phyloP scores from a whole-genome alignment of 2,797 vertebrate genomes.

The Sebastes kiyomatsui region DNA sequence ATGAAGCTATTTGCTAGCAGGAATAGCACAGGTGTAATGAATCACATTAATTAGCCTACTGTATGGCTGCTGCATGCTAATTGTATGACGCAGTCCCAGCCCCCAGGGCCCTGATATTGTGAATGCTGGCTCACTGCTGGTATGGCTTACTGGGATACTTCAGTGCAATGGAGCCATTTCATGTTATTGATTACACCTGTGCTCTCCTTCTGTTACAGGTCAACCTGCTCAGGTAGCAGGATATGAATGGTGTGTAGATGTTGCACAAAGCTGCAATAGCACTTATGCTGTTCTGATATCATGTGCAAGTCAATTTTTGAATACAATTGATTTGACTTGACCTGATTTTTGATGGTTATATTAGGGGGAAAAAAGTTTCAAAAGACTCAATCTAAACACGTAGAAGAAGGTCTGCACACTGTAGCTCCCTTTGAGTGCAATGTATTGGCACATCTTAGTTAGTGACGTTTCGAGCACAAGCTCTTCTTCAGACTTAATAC shows the following conservation, averaged over 20 bases:
- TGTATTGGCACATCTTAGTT: too few relatives aligned
- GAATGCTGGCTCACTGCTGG: background rate
- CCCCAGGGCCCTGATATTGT: background rate
- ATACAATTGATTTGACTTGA: background rate
- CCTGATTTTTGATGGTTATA: background rate
- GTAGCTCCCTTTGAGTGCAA: fast-evolving
- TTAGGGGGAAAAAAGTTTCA: background rate
- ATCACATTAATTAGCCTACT: background rate
- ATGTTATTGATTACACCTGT: background rate
- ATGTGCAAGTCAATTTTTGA: background rate
- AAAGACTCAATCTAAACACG: background rate
- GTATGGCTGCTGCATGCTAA: background rate
- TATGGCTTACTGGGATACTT: background rate
- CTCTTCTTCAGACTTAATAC: too few relatives aligned
- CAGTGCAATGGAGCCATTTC: background rate
- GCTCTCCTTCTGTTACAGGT: background rate
- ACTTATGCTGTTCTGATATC: background rate
- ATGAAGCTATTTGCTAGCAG: too few relatives aligned
- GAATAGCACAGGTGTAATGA: background rate
- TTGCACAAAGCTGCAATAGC: background rate
- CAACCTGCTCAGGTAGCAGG: background rate
- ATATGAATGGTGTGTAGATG: background rate
- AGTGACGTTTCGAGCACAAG: fast-evolving
- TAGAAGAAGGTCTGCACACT: too few relatives aligned
- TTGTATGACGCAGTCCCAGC: background rate